phyloP scores from a whole-genome alignment of 2,888 invertebrate genomes.

The Tanypteryx hageni region DNA sequence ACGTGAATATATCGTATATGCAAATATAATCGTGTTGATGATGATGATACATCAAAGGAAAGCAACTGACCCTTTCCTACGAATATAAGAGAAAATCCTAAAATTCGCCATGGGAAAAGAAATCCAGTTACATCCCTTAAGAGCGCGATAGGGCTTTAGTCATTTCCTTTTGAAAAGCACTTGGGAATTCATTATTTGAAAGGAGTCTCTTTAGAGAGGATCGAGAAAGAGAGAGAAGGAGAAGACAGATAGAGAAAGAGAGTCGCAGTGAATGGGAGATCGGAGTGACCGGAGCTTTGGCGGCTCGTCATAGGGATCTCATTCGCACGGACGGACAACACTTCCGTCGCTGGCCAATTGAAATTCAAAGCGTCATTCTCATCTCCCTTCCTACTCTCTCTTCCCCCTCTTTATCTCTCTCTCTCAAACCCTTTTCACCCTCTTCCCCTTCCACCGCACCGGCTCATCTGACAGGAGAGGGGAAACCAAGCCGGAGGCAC shows the following conservation, averaged over 20 bases:
- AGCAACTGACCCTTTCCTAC: too few relatives aligned
- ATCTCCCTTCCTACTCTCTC: background rate
- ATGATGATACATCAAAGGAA: too few relatives aligned
- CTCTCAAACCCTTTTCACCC: background rate
- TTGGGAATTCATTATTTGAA: slow-evolving; percentile 57
- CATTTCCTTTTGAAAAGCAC: slow-evolving; percentile 62
- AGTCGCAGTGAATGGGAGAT: slow-evolving; percentile 44
- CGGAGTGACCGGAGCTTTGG: slow-evolving; percentile 61
- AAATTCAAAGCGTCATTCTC: slow-evolving; percentile 61
- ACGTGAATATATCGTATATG: too few relatives aligned
- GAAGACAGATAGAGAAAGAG: background rate
- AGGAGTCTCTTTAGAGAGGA: slow-evolving; percentile 48
- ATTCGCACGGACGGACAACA: slow-evolving; percentile 51
- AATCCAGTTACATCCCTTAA: slow-evolving; percentile 32
- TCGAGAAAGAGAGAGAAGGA: background rate
- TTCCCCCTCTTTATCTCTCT: background rate
- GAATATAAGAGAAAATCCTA: too few relatives aligned
- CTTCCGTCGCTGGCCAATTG: slow-evolving; percentile 59
- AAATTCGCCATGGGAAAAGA: background rate
- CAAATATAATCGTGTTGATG: too few relatives aligned
- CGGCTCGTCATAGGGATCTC: slow-evolving; percentile 63
- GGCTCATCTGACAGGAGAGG: background rate
- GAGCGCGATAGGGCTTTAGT: slow-evolving; percentile 23
- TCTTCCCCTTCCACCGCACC: background rate
- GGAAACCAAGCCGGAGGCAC: background rate